Evolutionary conservation across 2,797 vertebrate genomes (phyloP), one percentile per base, ranked within the genome.

Genomic region (Perodicticus potto): DNA sequence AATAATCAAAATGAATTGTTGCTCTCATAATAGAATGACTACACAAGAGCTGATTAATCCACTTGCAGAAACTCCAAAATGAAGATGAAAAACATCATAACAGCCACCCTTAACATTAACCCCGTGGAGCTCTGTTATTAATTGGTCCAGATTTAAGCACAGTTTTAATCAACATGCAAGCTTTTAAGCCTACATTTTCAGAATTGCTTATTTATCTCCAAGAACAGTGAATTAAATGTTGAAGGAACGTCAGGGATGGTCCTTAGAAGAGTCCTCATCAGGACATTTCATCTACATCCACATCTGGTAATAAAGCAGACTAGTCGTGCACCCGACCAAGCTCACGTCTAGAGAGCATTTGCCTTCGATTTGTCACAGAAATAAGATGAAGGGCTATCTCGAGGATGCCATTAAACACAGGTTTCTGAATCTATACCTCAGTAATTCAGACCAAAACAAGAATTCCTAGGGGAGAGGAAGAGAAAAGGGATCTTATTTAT

Each of bases 1-100:
- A 97, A 97, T 97, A 98, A 98, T 96, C 92, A 96, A 96, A 98
- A 98, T 96, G 95, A 98, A 97, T 98, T 74, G 96, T 96, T 96
- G 27, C 86, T 81, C 95, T 96, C 92, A 73, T 91, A 74, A 69
- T 81, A 92, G 91, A 96, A 81, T 97, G 97, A 98, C 97, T 91
- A 91, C 73, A 83, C 70, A 82, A 93, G 53, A 40, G 3, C 86
- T 97, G 97, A 98, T 98, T 97, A 96, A 97, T 97, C 91, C 80
- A 89, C 96, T 98, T 97, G 94, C 84, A 97, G 86, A 78, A 98
- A 97, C 87, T 86, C 73, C 19, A 53, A 97, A 97, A 97, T 97
- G 86, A 98, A 98, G 98, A 98, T 93, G 85, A 97, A 96, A 96
- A 97, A 93, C 85, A 86, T 77, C 97, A 63, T 86, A 93, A 96